Evolutionary conservation across 2,888 invertebrate genomes (phyloP).

Genomic region (Scaptomyza caliginosa): DNA sequence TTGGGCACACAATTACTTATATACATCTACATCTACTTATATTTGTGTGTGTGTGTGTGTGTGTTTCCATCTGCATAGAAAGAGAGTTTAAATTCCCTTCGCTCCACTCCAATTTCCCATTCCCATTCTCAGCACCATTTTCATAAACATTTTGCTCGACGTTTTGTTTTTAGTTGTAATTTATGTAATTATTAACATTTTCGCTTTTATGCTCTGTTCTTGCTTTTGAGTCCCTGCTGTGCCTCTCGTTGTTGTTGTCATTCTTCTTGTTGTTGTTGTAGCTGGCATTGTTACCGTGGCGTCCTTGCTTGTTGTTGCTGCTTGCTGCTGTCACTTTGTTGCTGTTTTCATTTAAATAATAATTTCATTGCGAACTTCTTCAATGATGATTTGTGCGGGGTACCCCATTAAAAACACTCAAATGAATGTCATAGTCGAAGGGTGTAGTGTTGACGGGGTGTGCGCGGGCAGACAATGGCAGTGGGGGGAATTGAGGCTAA

Average conservation of each 20-base stretch:
- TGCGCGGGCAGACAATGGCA: background rate
- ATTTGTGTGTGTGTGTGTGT: background rate
- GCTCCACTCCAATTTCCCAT: background rate
- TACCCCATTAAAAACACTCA: conserved; percentile 23
- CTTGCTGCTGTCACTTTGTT: conserved; percentile 35
- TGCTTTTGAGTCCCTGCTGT: conserved; percentile 14
- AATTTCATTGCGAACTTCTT: conserved; percentile 79
- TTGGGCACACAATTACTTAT: conserved; percentile 36
- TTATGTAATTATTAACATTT: conserved; percentile 78
- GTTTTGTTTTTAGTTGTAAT: conserved; percentile 74
- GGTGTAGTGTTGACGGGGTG: background rate
- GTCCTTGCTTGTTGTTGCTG: conserved; percentile 26
- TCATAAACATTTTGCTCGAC: conserved; percentile 53
- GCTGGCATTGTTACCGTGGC: conserved; percentile 35
- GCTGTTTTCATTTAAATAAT: conserved; percentile 79
- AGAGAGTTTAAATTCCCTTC: conserved; percentile 29
- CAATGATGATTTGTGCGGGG: conserved; percentile 41
- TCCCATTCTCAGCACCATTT: conserved; percentile 22
- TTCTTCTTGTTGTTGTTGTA: conserved; percentile 32
- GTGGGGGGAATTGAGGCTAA: conserved; percentile 26
- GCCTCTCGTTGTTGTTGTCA: conserved; percentile 21
- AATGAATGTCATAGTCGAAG: conserved; percentile 11
- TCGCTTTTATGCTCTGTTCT: conserved; percentile 41
- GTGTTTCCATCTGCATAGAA: conserved; percentile 18
- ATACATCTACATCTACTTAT: conserved; percentile 3